These are phyloP conservation scores for Nesidiocoris tenuis DNA, from an alignment of 2,888 invertebrate genomes.

Conservation along the genomic window DNA sequence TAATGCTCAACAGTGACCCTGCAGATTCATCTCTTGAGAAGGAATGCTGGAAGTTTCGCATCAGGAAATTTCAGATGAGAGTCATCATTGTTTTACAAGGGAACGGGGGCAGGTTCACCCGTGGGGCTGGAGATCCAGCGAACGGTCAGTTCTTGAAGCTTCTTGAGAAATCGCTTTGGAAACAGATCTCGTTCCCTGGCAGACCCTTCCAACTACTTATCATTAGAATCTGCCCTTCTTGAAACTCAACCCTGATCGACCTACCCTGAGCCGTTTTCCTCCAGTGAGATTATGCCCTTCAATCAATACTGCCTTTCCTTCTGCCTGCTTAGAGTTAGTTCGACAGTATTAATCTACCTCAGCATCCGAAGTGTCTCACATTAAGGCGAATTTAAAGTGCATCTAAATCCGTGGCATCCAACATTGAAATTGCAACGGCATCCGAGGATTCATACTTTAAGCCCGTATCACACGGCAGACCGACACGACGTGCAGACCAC, in stretches of 20 bases:
- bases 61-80: too few relatives aligned
- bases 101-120: conserved; percentile 14
- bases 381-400: too few relatives aligned
- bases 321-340: too few relatives aligned
- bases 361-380: too few relatives aligned
- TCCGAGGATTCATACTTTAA: too few relatives aligned
- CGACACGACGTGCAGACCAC: too few relatives aligned
- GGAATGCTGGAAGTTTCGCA: too few relatives aligned
- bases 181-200: conserved; percentile 17
- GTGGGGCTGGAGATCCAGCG: too few relatives aligned
- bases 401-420: too few relatives aligned
- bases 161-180: background rate
- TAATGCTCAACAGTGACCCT: conserved; percentile 4
- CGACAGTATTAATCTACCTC: too few relatives aligned
- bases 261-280: conserved; percentile 1
- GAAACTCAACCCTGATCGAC: conserved; percentile 21
- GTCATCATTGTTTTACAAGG: conserved; percentile 42
- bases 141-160: conserved; percentile 5
- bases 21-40: conserved; percentile 4
- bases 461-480: too few relatives aligned
- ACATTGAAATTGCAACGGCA: too few relatives aligned
- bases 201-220: conserved; percentile 13
- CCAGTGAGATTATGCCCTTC: conserved; percentile 11
- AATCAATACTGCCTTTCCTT: conserved; percentile 20
- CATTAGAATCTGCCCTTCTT: conserved; percentile 21